Percentiles rank a stretch among this genome's conserved stretches.
phyloP scores from a whole-genome alignment of 2,113 vertebrate species.

The Felis chaus region DNA sequence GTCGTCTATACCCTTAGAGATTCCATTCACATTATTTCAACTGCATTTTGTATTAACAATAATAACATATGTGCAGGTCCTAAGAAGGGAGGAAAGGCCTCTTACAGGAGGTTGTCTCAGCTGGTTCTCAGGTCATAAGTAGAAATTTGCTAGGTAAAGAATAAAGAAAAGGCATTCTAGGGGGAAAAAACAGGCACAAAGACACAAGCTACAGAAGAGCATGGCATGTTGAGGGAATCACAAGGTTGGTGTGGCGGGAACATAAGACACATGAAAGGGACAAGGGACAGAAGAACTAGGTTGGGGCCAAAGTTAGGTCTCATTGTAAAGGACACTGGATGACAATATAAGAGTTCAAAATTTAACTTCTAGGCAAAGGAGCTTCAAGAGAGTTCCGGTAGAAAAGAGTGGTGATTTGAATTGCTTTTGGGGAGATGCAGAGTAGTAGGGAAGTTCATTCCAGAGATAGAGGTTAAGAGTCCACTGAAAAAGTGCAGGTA shows the following conservation, averaged over 20 bases:
- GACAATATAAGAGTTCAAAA: neutral
- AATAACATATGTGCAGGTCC: neutral
- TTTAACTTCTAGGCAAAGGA: neutral
- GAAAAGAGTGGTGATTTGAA: neutral
- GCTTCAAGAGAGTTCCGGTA: neutral
- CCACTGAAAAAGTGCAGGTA: neutral
- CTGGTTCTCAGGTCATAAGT: neutral
- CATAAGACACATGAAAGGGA: too few relatives aligned
- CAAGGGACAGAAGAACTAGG: neutral
- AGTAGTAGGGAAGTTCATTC: neutral
- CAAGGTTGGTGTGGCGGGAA: neutral
- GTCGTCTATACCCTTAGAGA: neutral
- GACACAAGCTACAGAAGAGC: neutral
- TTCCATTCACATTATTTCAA: neutral
- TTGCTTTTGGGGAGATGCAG: neutral
- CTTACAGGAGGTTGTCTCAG: neutral
- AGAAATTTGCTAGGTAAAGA: neutral
- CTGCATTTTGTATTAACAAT: neutral
- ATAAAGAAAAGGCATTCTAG: neutral
- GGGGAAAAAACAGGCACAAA: neutral
- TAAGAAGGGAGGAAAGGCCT: neutral
- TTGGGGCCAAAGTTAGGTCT: neutral
- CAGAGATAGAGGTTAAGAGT: neutral
- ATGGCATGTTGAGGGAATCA: neutral
- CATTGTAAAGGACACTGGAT: neutral